Conservation (phyloP, 2,888 invertebrate genomes). For the Ceramica pisi region DNA sequence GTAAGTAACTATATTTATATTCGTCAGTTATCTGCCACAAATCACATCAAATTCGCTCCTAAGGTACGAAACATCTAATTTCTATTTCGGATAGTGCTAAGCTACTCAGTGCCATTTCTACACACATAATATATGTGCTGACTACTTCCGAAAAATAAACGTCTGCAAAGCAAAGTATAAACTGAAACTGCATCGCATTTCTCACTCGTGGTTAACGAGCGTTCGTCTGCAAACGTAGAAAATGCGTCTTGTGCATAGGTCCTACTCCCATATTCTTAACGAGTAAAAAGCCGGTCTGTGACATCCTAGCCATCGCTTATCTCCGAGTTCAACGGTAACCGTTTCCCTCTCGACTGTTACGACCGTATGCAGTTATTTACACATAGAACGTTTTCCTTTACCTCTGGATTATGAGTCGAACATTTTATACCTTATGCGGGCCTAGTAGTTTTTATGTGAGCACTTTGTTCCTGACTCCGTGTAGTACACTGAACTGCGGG, state of each 20-base stretch:
- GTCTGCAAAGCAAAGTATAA: too few species aligned
- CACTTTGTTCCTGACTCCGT: constrained; percentile 41
- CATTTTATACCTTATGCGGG: constrained; percentile 40
- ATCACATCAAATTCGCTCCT: background rate
- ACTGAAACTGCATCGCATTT: background rate
- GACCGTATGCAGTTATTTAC: constrained; percentile 38
- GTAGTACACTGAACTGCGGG: constrained; percentile 58
- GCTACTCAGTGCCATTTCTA: background rate
- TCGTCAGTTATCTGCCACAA: background rate
- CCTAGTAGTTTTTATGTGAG: constrained; percentile 46
- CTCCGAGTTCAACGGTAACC: constrained; percentile 32
- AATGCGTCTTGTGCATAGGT: background rate
- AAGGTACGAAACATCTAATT: background rate
- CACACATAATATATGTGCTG: background rate
- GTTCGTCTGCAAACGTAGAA: background rate
- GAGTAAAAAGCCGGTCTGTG: constrained; percentile 11
- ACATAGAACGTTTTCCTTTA: constrained; percentile 38
- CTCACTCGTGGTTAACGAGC: background rate
- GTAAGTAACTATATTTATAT: background rate
- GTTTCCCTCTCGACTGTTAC: constrained; percentile 36
- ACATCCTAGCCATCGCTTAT: constrained; percentile 30
- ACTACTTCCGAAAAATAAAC: background rate
- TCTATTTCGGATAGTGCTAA: background rate
- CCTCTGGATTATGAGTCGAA: constrained; percentile 35
- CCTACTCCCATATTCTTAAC: constrained; percentile 2